A percentile compares a stretch with the other conserved stretches of the same genome.
phyloP scores from a whole-genome alignment of 2,797 vertebrate species.

The Perodicticus potto region DNA sequence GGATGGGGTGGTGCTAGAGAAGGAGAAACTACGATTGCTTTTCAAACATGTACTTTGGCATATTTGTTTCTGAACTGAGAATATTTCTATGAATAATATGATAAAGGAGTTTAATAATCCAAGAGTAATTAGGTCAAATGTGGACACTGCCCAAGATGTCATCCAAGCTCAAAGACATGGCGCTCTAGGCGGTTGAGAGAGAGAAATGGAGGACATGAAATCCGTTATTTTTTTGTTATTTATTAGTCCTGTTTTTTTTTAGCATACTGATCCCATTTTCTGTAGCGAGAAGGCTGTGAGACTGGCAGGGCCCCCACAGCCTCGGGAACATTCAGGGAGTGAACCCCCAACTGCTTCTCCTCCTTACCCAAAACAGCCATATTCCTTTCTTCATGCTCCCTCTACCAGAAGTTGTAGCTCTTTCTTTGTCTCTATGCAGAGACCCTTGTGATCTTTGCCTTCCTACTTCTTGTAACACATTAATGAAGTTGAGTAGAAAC shows the following conservation, averaged over 20 bases:
- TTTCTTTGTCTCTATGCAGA: no score
- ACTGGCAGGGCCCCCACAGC: no score
- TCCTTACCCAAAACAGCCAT: no score
- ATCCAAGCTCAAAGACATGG: not conserved
- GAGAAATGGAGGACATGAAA: not conserved
- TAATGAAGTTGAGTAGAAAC: no score
- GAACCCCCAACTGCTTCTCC: no score
- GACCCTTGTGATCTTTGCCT: no score
- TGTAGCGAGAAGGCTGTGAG: no score
- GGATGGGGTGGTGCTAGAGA: no score
- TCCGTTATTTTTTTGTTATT: not conserved
- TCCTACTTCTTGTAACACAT: no score
- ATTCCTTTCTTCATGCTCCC: no score
- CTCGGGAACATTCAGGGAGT: no score
- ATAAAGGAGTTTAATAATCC: not conserved
- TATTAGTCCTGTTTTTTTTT: not conserved
- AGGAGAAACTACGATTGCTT: not conserved
- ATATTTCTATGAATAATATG: not conserved
- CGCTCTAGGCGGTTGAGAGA: not conserved
- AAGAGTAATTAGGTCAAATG: not conserved
- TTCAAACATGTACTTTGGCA: not conserved
- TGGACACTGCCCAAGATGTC: not conserved
- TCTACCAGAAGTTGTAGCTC: no score
- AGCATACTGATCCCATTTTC: not conserved
- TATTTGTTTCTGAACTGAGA: constrained; percentile 36